These are phyloP conservation scores for Hippoglossus hippoglossus DNA, from an alignment of 2,797 vertebrate genomes.

Conservation along the genomic window DNA sequence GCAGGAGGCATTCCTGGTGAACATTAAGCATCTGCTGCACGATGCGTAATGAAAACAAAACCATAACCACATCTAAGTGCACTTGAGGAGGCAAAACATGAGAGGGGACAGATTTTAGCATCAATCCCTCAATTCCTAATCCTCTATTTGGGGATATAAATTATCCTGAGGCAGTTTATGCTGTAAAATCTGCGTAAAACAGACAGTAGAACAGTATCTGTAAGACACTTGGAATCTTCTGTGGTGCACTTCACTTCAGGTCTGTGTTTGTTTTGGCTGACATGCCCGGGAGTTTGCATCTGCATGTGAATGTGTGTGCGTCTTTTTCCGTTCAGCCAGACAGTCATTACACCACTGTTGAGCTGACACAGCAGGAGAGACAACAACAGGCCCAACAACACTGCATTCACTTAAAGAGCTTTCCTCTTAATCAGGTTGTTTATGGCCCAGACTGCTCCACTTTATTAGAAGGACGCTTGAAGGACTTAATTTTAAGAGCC, in stretches of 20 bases:
- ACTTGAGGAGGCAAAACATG: neutral
- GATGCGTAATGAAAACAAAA: neutral
- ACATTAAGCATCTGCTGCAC: neutral
- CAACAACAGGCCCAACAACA: conserved; percentile 28
- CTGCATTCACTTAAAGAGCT: conserved; percentile 45
- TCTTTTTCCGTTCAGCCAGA: conserved; percentile 17
- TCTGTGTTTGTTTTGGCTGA: conserved; percentile 43
- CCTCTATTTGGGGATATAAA: neutral
- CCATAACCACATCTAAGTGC: neutral
- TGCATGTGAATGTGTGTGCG: conserved; percentile 12
- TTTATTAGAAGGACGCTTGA: conserved; percentile 38
- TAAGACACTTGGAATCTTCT: conserved; percentile 7
- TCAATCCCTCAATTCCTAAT: neutral
- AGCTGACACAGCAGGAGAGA: conserved; percentile 54
- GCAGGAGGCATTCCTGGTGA: conserved; percentile 2
- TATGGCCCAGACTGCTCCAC: conserved; percentile 31
- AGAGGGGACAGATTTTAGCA: neutral
- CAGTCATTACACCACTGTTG: conserved; percentile 33
- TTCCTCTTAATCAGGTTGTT: conserved; percentile 59
- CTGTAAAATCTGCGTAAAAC: neutral
- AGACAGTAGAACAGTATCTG: neutral
- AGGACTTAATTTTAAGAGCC: conserved; percentile 18
- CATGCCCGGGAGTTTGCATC: neutral
- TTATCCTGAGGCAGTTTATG: neutral
- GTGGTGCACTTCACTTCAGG: neutral